Base-by-base conservation (phyloP, 2,797 vertebrate species). In the Sternarchorhynchus goeldii region DNA sequence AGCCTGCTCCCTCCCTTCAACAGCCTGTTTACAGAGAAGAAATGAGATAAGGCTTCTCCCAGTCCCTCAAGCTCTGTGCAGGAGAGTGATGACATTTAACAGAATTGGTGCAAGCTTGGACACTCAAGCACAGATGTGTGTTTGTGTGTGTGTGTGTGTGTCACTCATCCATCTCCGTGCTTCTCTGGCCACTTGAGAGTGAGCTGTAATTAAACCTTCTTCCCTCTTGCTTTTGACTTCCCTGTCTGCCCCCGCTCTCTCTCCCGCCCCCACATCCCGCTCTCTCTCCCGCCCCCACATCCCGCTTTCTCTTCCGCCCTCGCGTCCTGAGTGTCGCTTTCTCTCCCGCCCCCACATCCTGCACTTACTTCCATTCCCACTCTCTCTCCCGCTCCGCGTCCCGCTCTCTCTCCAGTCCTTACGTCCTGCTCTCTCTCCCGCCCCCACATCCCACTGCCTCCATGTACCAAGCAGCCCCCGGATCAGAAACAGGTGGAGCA, bases 31-130 rank as follows among this genome's bases (percentile, higher is more conserved):
- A 73, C 62, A 77, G 79, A 77, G 53, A n/a, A 32, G 63, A 10
- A 76, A 17, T 25, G 73, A 72, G 50, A 72, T 66, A 41, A 59
- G 58, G 58, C 58, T 41, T 18, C 14, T 39, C 50, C 41, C 63
- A 73, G 56, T 73, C 56, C 63, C 73, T 68, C 12, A 56, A 81
- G 75, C 59, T 18, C 41, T 67, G 60, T 17, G 57, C 55, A 59
- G 36, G 56, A 41, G 78, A 78, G 58, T 56, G 41, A 74, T 88
- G 87, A 83, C 83, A 88, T 88, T 88, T 85, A 64, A 81, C 21
- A 75, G 73, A 77, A 71, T 58, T 74, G 76, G 72, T 60, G 73
- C 83, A 84, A 84, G 85, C 82, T 82, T 83, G 82, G 72, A 31
- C 36, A 60, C 66, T 58, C 72, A 59, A 25, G 41, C 32, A 18